Evolutionary conservation across 2,888 invertebrate species (phyloP), one percentile per base, ranked within the genome.

Genomic region (Spisula solida): DNA sequence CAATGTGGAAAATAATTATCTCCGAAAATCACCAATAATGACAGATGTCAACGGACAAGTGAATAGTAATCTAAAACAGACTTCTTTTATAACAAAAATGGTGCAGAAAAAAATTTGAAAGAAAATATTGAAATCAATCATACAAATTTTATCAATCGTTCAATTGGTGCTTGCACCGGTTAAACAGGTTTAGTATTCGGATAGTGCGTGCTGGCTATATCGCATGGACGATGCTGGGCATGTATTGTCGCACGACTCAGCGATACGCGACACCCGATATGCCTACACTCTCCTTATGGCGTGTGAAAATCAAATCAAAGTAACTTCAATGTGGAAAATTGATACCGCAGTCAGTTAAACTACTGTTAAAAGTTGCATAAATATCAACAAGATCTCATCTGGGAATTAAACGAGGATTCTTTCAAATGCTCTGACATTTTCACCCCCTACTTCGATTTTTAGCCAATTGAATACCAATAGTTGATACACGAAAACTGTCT

Each of bases 251-350:
- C 41, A 41, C 60, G 56, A n/a, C 56, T 79, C 20, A 31, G 18
- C 10, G 48, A 41, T 75, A 34, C 14, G 1, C n/a, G 85, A 85
- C 85, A 85, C 51, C 56, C n/a, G 56, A 85, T 85, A 85, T 29
- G 16, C 70, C 8, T 34, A 10, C 20, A 56, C 78, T 85, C n/a
- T n/a, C 31, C 25, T 56, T 55, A 25, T 56, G 34, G 78, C 85
- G 85, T 85, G 85, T 85, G 85, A 85, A 85, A 85, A 85, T 85
- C 85, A 41, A 85, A 85, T 85, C 78, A 85, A 79, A 79, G 78
- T 55, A 55, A 85, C 75, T 85, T 56, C 85, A 79, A 55, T 34
- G 6, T 48, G 14, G 85, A 55, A 79, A 85, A 18, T 20, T 41
- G 85, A 85, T 79, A 78, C 78, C 41, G 41, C 41, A 25, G 20